These are phyloP conservation scores for Sebastes miniatus DNA, from an alignment of 2,797 vertebrate species.

Conservation along the genomic window DNA sequence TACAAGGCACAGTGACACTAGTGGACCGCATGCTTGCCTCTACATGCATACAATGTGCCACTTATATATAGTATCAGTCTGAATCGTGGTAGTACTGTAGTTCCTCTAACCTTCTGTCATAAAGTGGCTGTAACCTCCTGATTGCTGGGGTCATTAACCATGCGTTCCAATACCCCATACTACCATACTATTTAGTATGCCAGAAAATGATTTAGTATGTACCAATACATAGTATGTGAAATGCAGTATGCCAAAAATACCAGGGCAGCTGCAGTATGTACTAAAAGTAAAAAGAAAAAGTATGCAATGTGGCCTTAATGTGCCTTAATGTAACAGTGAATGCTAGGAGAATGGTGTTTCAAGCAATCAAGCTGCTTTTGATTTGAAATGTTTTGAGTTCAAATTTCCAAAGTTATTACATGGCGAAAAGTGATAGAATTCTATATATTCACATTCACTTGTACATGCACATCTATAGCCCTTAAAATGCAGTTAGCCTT, in stretches of 20 bases:
- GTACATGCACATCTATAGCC: not conserved
- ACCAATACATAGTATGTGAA: too few species aligned
- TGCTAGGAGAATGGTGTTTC: not conserved
- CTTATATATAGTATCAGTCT: slow-evolving; percentile 3
- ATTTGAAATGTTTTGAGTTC: not conserved
- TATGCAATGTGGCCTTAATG: too few species aligned
- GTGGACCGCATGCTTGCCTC: not conserved
- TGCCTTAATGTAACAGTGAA: slow-evolving; percentile 35
- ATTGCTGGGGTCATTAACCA: slow-evolving; percentile 22
- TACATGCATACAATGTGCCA: not conserved
- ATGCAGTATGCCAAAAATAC: too few species aligned
- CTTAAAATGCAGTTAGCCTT: not conserved
- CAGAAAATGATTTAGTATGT: too few species aligned
- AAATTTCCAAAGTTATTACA: not conserved
- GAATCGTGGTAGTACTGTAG: not conserved
- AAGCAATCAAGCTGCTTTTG: not conserved
- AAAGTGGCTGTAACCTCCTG: slow-evolving; percentile 34
- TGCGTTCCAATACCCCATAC: too few species aligned
- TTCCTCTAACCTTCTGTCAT: slow-evolving; percentile 4
- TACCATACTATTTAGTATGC: too few species aligned
- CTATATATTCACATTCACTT: not conserved
- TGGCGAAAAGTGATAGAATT: not conserved
- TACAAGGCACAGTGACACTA: not conserved
- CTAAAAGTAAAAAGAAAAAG: too few species aligned
- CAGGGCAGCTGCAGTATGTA: too few species aligned